Conservation (phyloP, 2,797 vertebrate species). For the Nannoperca obscura region DNA sequence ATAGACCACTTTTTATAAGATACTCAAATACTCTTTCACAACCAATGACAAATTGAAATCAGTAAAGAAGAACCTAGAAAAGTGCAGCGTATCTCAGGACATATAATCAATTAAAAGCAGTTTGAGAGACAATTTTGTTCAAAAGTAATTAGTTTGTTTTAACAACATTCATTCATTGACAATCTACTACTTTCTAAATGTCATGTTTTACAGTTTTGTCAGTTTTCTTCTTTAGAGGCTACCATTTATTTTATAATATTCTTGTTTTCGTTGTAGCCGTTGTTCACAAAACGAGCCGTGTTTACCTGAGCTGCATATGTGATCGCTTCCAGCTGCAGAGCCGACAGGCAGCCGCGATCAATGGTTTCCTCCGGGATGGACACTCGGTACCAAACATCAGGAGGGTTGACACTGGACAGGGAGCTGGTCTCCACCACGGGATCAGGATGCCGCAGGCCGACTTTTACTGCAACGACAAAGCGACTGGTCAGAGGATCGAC, state of each 20-base stretch:
- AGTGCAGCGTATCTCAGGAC: background rate
- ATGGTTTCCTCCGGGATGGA: constrained; percentile 95
- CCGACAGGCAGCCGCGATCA: constrained; percentile 95
- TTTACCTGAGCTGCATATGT: constrained; percentile 97
- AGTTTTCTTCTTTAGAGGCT: too few relatives aligned
- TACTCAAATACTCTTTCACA: background rate
- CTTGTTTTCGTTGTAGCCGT: background rate
- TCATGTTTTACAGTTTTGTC: too few relatives aligned
- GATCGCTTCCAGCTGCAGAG: constrained; percentile 96
- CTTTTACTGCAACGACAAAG: constrained; percentile 86
- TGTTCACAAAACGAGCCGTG: background rate
- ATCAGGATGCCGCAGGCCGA: constrained; percentile 95
- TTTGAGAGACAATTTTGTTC: background rate
- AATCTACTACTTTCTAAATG: background rate
- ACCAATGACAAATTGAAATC: background rate
- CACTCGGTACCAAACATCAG: constrained; percentile 97
- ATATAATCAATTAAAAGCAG: too few relatives aligned
- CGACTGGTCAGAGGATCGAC: constrained; percentile 11
- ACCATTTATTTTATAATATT: too few relatives aligned
- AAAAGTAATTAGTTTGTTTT: background rate
- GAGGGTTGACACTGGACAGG: constrained; percentile 95
- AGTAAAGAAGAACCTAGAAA: background rate
- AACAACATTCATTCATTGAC: background rate
- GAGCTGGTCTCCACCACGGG: constrained; percentile 98
- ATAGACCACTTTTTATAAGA: background rate